These are phyloP conservation scores for Sitta europaea DNA, from an alignment of 2,113 vertebrate genomes.

Conservation along the genomic window DNA sequence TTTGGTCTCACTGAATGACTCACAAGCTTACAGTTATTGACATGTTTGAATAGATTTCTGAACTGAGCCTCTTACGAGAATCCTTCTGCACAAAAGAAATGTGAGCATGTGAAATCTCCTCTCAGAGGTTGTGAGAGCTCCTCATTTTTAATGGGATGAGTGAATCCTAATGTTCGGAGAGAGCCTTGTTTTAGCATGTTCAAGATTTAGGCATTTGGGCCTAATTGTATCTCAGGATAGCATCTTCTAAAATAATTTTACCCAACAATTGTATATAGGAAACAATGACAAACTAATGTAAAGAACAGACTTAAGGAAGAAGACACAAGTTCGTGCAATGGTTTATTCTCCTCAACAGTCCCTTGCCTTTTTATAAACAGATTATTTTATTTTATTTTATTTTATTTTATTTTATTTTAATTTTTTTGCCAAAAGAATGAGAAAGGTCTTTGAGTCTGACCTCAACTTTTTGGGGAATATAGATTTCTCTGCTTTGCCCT, in stretches of 20 bases:
- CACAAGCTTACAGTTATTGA: conserved; percentile 34
- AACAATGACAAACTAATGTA: neutral
- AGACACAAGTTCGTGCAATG: neutral
- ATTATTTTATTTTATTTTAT: neutral
- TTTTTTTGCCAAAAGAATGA: neutral
- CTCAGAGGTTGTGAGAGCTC: neutral
- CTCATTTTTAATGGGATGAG: neutral
- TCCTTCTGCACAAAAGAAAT: neutral
- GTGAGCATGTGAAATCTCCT: neutral
- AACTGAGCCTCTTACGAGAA: neutral
- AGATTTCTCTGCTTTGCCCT: neutral
- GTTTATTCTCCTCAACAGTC: neutral
- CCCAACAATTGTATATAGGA: neutral
- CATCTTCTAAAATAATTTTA: neutral
- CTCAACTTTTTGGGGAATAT: neutral
- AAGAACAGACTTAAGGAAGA: neutral
- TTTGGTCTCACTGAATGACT: conserved; percentile 9
- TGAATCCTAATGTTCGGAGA: neutral
- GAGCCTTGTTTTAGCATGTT: neutral
- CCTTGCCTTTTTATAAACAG: neutral
- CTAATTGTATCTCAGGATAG: neutral
- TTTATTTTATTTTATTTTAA: no score
- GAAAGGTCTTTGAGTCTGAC: neutral
- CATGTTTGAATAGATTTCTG: neutral
- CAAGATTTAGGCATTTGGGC: neutral